phyloP scores from a whole-genome alignment of 2,797 vertebrate genomes.

The Chiloscyllium punctatum region DNA sequence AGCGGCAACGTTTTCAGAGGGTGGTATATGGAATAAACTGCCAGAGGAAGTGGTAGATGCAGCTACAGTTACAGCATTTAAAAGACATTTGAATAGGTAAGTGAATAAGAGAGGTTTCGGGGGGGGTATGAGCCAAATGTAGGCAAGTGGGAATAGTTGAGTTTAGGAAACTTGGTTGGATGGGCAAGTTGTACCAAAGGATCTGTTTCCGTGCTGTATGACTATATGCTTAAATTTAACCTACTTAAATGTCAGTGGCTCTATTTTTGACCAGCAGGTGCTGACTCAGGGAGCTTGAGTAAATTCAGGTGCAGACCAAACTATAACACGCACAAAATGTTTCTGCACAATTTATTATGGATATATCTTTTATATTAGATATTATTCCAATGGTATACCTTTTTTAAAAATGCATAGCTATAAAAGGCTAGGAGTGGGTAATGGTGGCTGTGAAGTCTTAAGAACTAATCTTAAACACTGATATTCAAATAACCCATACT shows the following conservation, averaged over 20 bases:
- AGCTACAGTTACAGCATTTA: no score
- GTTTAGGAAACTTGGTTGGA: no score
- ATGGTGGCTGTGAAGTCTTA: not conserved
- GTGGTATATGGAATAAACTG: no score
- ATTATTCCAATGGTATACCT: not conserved
- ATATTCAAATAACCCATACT: not conserved
- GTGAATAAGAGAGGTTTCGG: no score
- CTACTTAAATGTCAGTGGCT: not conserved
- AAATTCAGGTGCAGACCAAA: not conserved
- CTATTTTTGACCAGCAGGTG: not conserved
- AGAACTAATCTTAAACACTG: not conserved
- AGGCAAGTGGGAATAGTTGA: no score
- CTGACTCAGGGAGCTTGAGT: not conserved
- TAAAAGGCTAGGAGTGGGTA: not conserved
- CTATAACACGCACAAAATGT: not conserved
- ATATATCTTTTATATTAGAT: not conserved
- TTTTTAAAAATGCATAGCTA: not conserved
- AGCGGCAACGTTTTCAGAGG: no score
- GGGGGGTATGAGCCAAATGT: no score
- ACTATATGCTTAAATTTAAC: not conserved
- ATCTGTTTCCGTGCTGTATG: no score
- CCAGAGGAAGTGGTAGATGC: no score
- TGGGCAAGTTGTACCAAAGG: no score
- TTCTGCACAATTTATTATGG: not conserved
- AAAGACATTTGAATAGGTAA: no score